These are phyloP conservation scores for Margarornis squamiger DNA, from an alignment of 2,797 vertebrate genomes.

Conservation along the genomic window DNA sequence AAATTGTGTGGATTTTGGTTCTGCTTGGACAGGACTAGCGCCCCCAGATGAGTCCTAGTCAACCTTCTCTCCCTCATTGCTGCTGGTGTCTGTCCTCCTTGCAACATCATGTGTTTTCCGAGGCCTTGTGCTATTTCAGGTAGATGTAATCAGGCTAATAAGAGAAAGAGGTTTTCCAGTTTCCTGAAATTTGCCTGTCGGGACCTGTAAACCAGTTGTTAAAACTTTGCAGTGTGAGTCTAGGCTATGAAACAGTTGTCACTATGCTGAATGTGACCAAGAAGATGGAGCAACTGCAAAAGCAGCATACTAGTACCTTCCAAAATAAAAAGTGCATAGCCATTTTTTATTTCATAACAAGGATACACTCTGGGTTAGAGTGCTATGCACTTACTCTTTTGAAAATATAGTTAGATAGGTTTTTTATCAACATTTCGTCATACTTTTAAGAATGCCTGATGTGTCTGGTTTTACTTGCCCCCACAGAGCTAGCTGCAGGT, in stretches of 20 bases:
- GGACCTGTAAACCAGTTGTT: background rate
- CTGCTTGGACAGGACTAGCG: background rate
- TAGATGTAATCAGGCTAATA: background rate
- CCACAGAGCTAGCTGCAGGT: background rate
- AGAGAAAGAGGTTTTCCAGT: background rate
- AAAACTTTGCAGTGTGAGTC: background rate
- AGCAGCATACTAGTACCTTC: background rate
- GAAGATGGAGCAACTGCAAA: background rate
- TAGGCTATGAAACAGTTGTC: background rate
- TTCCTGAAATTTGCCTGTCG: background rate
- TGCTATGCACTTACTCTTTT: background rate
- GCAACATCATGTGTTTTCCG: background rate
- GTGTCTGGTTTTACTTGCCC: background rate
- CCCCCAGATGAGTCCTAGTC: background rate
- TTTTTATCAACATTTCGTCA: background rate
- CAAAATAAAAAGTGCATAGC: background rate
- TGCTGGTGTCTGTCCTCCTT: background rate
- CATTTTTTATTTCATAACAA: background rate
- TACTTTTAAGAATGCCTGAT: background rate
- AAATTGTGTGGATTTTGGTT: background rate
- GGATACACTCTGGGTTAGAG: background rate
- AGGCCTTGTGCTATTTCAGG: background rate
- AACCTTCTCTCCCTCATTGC: background rate
- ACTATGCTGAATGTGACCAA: background rate
- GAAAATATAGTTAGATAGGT: background rate